Conservation (phyloP, 1,140 invertebrate species). For the Tetramorium parvispinum region DNA sequence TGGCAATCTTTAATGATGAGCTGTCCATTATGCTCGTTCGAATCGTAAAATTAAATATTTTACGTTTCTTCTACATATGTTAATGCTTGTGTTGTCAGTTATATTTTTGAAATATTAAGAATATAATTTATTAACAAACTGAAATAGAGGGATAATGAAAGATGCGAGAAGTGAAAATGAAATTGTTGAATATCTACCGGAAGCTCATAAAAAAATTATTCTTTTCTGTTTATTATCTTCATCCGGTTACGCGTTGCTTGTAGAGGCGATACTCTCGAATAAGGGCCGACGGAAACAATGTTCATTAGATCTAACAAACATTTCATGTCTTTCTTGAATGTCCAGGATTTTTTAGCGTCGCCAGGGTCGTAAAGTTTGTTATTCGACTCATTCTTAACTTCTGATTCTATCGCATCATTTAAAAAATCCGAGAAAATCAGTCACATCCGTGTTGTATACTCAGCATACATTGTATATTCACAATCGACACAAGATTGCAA, state of each 20-base stretch:
- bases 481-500: background rate
- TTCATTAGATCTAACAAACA: background rate
- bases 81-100: background rate
- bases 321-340: slow-evolving; percentile 1
- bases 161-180: background rate
- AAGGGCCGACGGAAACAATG: background rate
- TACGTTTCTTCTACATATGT: background rate
- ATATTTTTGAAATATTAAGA: background rate
- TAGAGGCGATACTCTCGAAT: background rate
- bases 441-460: background rate
- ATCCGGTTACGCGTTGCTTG: slow-evolving; percentile 26
- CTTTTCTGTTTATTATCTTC: background rate
- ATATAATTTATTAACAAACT: background rate
- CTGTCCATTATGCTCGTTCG: background rate
- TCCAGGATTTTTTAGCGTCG: background rate
- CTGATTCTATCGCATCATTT: background rate
- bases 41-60: background rate
- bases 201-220: slow-evolving; percentile 34
- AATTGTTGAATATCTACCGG: slow-evolving; percentile 2
- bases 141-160: background rate
- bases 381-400: slow-evolving; percentile 2
- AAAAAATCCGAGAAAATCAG: background rate
- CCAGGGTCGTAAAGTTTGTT: background rate
- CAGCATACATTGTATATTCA: background rate
- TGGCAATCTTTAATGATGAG: background rate